Evolutionary conservation across 35 echinoderm and acorn worm species (phyloP), one percentile per base, ranked within the genome.

Genomic region (Strongylocentrotus purpuratus): DNA sequence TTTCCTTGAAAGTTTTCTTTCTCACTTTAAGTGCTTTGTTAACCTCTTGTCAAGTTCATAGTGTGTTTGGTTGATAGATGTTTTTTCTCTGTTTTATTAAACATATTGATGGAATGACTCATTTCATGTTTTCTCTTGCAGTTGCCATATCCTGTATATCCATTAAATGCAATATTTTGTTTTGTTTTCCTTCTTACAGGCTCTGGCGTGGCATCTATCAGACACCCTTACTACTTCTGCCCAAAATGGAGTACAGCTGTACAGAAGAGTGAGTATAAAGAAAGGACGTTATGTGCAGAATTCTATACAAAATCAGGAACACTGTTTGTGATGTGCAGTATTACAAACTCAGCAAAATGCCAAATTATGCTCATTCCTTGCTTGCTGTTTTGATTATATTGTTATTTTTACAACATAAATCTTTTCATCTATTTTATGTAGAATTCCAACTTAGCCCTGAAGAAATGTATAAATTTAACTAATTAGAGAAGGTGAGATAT

Each of bases 241-340:
- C 18, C 95, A 71, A 32, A 86, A 92, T 85, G 96, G 96, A 86
- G 94, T 92, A 32, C 96, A 97, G 94, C 89, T 97, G 5, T 97
- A 97, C 86, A 87, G 96, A 95, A 97, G 95, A 71, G 96, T 97
- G 92, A 94, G 92, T 33, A 12, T 50, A 4, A 22, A 18, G 65
- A 18, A n/a, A 78, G 8, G 65, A 78, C 5, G 65, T 28, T 78
- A 28, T 15, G 65, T 28, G 65, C 7, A 78, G 1, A 41, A 41
- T 1, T 41, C 1, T 41, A 41, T 41, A 41, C 35, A 41, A 41
- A 41, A 41, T 41, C 35, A 41, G 35, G 35, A 41, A 41, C 35
- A 41, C 35, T 41, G 35, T 41, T 41, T 41, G 3, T 41, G 35
- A 41, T 3, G 1, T n/a, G n/a, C 15, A 70, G 3, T 78, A 78